A percentile compares a stretch with the other conserved stretches of the same genome.
phyloP scores from a whole-genome alignment of 2,797 vertebrate species.

The Aotus griseimembra region DNA sequence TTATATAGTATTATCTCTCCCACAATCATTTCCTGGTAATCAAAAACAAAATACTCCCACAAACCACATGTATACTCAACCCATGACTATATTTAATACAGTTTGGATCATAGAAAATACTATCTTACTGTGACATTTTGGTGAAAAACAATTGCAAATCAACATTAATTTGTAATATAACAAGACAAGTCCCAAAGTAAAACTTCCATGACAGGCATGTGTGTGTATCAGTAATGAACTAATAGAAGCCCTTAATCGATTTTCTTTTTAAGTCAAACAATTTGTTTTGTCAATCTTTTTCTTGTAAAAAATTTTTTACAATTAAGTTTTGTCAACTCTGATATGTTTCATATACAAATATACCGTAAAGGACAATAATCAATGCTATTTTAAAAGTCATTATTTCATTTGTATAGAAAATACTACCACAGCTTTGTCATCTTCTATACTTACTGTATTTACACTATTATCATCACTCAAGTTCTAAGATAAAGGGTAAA shows the following conservation, averaged over 20 bases:
- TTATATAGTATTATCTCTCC: neutral
- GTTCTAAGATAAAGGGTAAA: slow-evolving; percentile 40
- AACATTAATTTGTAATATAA: neutral
- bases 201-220: neutral
- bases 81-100: neutral
- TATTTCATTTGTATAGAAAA: slow-evolving; percentile 38
- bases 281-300: neutral
- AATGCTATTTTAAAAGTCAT: neutral
- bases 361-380: neutral
- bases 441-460: slow-evolving; percentile 9
- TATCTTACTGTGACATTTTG: neutral
- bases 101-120: neutral
- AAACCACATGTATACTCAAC: neutral
- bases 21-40: neutral
- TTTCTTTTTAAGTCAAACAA: neutral
- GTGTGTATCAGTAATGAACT: neutral
- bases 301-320: neutral
- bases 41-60: neutral
- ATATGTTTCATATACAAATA: neutral
- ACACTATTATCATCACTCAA: neutral
- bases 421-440: neutral
- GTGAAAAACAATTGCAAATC: neutral
- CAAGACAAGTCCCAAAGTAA: slow-evolving; percentile 32
- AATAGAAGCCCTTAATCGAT: neutral
- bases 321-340: neutral